These are phyloP conservation scores for Clarias fuscus DNA, from an alignment of 2,797 vertebrate genomes.

Conservation along the genomic window DNA sequence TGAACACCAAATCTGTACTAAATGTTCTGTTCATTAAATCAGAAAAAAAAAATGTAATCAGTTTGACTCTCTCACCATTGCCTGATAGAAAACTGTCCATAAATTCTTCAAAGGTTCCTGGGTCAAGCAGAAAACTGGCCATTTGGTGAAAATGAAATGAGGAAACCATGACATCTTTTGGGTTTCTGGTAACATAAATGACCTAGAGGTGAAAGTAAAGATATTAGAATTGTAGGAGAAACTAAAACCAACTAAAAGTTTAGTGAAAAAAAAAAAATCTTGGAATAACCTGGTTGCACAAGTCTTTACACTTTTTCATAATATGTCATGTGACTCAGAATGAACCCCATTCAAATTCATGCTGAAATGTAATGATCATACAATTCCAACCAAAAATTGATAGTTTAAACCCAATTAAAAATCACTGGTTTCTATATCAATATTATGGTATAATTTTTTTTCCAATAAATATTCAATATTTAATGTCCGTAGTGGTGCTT, in stretches of 20 bases:
- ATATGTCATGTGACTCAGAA: background rate
- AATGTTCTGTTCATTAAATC: background rate
- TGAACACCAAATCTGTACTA: background rate
- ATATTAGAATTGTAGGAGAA: background rate
- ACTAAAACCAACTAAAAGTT: background rate
- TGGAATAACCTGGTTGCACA: background rate
- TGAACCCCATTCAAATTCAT: background rate
- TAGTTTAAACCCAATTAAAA: background rate
- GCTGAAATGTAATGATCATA: background rate
- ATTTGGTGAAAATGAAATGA: slow-evolving; percentile 83
- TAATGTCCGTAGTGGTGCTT: too few species aligned
- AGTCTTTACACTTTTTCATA: background rate
- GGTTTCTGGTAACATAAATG: slow-evolving; percentile 77
- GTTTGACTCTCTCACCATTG: slow-evolving; percentile 64
- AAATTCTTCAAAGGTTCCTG: slow-evolving; percentile 82
- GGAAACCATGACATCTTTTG: slow-evolving; percentile 81
- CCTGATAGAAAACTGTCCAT: slow-evolving; percentile 71
- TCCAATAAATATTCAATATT: too few species aligned
- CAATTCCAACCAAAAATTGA: background rate
- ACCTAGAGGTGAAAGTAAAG: slow-evolving; percentile 62
- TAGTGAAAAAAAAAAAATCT: background rate
- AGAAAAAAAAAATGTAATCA: background rate
- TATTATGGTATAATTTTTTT: too few species aligned
- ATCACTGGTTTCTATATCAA: background rate
- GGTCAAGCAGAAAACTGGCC: slow-evolving; percentile 78